Conservation (phyloP, 2,888 invertebrate species). For the Amiota communis region DNA sequence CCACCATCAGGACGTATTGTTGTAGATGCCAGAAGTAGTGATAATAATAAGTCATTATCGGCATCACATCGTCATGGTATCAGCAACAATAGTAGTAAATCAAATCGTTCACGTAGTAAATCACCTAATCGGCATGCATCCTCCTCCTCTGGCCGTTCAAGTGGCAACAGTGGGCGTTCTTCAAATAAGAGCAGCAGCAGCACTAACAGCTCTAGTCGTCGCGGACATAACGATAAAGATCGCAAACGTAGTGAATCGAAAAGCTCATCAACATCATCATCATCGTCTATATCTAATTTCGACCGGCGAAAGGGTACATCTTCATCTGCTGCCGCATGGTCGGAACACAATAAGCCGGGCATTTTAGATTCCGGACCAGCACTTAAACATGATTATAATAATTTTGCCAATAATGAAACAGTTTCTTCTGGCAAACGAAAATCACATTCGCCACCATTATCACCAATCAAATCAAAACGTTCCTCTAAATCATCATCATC, state of each 20-base stretch:
- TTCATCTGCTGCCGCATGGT: constrained; percentile 48
- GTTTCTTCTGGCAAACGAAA: constrained; percentile 58
- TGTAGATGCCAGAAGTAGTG: constrained; percentile 23
- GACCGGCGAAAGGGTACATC: constrained; percentile 52
- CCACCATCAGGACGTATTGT: constrained; percentile 31
- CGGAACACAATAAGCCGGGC: constrained; percentile 41
- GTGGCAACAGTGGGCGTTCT: constrained; percentile 42
- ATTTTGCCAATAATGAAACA: constrained; percentile 50
- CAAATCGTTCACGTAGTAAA: constrained; percentile 66
- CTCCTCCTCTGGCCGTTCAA: constrained; percentile 39
- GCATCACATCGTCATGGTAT: constrained; percentile 3
- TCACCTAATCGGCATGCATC: constrained; percentile 57
- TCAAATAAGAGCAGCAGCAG: constrained; percentile 42
- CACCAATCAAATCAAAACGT: constrained; percentile 63
- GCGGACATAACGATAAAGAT: constrained; percentile 43
- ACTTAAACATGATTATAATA: constrained; percentile 52
- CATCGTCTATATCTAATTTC: constrained; percentile 50
- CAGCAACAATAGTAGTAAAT: constrained; percentile 44
- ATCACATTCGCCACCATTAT: constrained; percentile 61
- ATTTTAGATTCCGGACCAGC: constrained; percentile 40
- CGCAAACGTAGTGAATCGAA: constrained; percentile 67
- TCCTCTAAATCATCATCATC: constrained; percentile 50
- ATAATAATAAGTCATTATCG: background rate
- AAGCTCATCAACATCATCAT: constrained; percentile 60
- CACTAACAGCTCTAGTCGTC: constrained; percentile 38